Evolutionary conservation across 2,888 invertebrate genomes (phyloP), one percentile per base, ranked within the genome.

Genomic region (Cataglyphis cursor): DNA sequence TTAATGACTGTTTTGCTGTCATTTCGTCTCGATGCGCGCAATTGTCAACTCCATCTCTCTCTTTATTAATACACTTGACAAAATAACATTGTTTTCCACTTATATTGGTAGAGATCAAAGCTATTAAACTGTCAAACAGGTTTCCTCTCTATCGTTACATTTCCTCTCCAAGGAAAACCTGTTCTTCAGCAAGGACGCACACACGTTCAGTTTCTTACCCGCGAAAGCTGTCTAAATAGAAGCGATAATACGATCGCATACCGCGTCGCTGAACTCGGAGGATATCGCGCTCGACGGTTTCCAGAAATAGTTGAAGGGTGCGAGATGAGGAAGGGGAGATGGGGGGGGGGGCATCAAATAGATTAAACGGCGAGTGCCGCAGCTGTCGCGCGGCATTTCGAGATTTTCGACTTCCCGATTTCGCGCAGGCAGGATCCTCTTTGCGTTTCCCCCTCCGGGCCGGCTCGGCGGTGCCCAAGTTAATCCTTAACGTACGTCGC

Each of bases 401-500:
- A 51, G n/a, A 51, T 51, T 51, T 51, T 51, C 83, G 85, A 85
- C 84, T 82, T 83, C 73, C 61, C 82, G 81, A 81, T 87, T 85
- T 84, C 85, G 72, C 85, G 76, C 86, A 83, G 87, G 74, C 86
- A 82, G 87, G 87, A 90, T 91, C 89, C 83, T 85, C 83, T 90
- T 88, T 89, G 81, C 85, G 64, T 18, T 28, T 61, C 61, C 76
- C 82, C 61, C 21, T 75, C 74, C 78, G 73, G 64, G 59, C 48
- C 81, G 78, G 80, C 75, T 12, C 81, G 76, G 80, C 76, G 48
- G 80, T 74, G 65, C 81, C 57, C 48, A 82, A 89, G 90, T 91
- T 93, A 93, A 93, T 93, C 92, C 93, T 86, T 87, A 87, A 90
- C 92, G 92, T 92, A 92, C 90, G 91, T 91, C 90, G 92, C 91